Percentiles rank a stretch among this genome's conserved stretches.
These are phyloP conservation scores for Hemiscyllium ocellatum DNA, from an alignment of 2,113 vertebrate species.

Conservation along the genomic window DNA sequence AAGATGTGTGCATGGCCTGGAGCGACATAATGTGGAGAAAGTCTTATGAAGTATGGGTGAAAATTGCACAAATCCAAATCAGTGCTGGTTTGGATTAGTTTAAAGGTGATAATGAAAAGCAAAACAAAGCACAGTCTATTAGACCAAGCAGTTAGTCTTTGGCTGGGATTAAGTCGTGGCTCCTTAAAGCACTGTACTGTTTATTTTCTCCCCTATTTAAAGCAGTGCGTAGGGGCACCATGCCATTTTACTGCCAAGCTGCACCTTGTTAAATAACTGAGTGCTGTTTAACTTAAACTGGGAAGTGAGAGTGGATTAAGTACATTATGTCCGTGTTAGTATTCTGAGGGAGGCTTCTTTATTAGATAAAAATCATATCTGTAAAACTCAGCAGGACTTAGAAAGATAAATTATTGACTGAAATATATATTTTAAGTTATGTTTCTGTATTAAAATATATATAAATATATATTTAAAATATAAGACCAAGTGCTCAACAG, in stretches of 20 bases:
- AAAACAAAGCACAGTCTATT: not conserved
- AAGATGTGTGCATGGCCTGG: not conserved
- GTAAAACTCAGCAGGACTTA: not conserved
- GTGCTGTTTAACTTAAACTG: not conserved
- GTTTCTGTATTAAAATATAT: no score
- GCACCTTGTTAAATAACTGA: not conserved
- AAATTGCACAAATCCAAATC: not conserved
- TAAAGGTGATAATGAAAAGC: not conserved
- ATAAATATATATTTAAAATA: not conserved
- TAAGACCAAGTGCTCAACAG: not conserved
- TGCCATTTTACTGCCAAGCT: not conserved
- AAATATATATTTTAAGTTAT: not conserved
- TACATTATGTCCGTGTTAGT: not conserved
- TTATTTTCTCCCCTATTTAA: not conserved
- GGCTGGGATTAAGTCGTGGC: not conserved
- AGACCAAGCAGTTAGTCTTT: not conserved
- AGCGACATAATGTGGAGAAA: not conserved
- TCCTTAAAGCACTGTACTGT: not conserved
- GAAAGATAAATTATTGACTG: no score
- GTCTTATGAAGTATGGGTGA: no score
- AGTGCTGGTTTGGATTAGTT: not conserved
- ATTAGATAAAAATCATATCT: not conserved
- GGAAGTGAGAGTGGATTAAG: not conserved
- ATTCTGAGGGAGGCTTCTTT: not conserved
- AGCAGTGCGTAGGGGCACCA: not conserved